A percentile compares a stretch with the other conserved stretches of the same genome.
Conservation (phyloP, 2,797 vertebrate genomes). For the Valencia hispanica region DNA sequence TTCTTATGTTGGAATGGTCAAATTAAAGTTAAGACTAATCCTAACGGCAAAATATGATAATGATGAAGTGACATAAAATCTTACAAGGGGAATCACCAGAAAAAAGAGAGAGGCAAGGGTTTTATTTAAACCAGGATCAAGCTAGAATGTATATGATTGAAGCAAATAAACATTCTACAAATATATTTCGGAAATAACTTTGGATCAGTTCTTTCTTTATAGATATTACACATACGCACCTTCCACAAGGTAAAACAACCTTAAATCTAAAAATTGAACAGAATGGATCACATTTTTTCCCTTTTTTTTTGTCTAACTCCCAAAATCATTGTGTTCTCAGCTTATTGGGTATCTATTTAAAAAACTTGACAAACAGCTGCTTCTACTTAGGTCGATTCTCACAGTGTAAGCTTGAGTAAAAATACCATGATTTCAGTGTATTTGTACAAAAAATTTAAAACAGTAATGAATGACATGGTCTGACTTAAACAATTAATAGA, state of each 20-base stretch:
- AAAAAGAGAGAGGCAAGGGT: too few relatives aligned
- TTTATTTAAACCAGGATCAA: too few relatives aligned
- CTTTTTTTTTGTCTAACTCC: too few relatives aligned
- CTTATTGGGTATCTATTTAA: background rate
- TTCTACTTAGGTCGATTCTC: background rate
- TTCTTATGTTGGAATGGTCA: too few relatives aligned
- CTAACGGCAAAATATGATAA: too few relatives aligned
- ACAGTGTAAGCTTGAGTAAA: background rate
- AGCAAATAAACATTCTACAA: background rate
- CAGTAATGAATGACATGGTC: background rate
- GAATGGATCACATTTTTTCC: slow-evolving; percentile 2
- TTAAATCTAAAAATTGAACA: background rate
- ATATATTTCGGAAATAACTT: slow-evolving; percentile 7
- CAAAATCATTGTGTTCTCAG: background rate
- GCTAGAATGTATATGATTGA: too few relatives aligned
- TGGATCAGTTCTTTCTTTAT: background rate
- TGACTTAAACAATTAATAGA: background rate
- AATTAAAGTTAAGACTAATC: too few relatives aligned
- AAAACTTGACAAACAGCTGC: background rate
- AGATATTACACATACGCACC: background rate
- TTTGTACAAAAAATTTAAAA: too few relatives aligned
- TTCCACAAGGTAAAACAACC: background rate
- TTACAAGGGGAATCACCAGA: too few relatives aligned
- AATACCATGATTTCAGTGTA: background rate
- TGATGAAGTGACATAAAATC: too few relatives aligned